phyloP scores from a whole-genome alignment of 2,113 vertebrate genomes.

The Rhabdomys dilectus region DNA sequence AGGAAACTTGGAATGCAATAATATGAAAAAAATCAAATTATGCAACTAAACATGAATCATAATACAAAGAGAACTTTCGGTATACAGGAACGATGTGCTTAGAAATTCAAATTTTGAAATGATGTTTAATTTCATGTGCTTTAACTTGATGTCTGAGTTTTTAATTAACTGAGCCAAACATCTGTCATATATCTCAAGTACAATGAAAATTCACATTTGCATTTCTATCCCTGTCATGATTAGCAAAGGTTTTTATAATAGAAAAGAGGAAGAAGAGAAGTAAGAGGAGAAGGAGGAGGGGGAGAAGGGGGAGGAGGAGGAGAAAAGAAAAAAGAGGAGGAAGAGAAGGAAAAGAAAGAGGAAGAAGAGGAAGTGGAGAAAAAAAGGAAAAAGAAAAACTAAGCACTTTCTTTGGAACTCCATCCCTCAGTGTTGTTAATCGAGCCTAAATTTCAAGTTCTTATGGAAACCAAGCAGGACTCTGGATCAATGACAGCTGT shows the following conservation, averaged over 20 bases:
- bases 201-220: constrained; percentile 21
- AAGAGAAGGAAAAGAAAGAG: too few species aligned
- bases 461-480: not conserved
- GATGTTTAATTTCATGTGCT: constrained; percentile 40
- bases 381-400: not conserved
- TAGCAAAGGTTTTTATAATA: not conserved
- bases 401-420: not conserved
- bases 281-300: too few species aligned
- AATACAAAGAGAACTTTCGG: constrained; percentile 37
- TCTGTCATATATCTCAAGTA: not conserved
- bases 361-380: too few species aligned
- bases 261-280: not conserved
- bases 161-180: constrained; percentile 43
- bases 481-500: not conserved
- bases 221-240: not conserved
- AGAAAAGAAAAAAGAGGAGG: not conserved
- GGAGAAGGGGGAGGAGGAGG: rapidly evolving
- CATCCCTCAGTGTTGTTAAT: not conserved
- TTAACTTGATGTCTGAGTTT: constrained; percentile 38
- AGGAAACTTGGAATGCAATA: not conserved
- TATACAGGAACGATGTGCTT: constrained; percentile 33
- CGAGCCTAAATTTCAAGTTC: not conserved
- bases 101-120: constrained; percentile 40
- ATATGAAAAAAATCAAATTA: constrained; percentile 51
- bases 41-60: constrained; percentile 34